Conservation (phyloP, 2,888 invertebrate species). For the Drosophila fungiperda region DNA sequence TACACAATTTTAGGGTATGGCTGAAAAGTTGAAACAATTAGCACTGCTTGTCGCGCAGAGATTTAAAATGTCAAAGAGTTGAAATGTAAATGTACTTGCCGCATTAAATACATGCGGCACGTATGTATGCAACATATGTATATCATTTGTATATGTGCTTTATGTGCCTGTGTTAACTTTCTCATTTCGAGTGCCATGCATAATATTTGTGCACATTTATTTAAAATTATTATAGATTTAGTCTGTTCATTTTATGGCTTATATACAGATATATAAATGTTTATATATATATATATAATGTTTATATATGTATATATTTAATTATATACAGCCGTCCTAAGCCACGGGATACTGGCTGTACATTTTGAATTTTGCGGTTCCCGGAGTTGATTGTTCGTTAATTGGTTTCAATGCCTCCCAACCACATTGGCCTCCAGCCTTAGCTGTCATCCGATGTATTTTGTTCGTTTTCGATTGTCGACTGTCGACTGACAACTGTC, state of each 20-base stretch:
- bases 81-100: not conserved
- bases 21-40: constrained; percentile 3
- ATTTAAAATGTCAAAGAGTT: constrained; percentile 15
- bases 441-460: constrained; percentile 30
- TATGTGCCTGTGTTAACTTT: constrained; percentile 21
- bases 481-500: constrained; percentile 1
- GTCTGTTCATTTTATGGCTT: constrained; percentile 6
- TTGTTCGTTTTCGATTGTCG: constrained; percentile 7
- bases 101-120: not conserved
- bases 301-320: not conserved
- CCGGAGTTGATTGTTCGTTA: constrained; percentile 73
- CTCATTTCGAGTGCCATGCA: constrained; percentile 28
- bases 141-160: constrained; percentile 8
- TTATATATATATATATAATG: not conserved
- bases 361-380: constrained; percentile 71
- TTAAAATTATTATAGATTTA: constrained; percentile 25
- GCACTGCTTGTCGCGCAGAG: constrained; percentile 22
- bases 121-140: not conserved
- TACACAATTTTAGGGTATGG: not conserved
- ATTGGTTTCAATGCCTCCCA: constrained; percentile 71
- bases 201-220: constrained; percentile 19
- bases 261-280: not conserved
- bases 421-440: constrained; percentile 50
- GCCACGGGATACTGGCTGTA: constrained; percentile 37
- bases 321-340: constrained; percentile 5